Percentiles rank a stretch among this genome's conserved stretches.
These are phyloP conservation scores for Cavia porcellus DNA, from an alignment of 2,113 vertebrate species.

Conservation along the genomic window DNA sequence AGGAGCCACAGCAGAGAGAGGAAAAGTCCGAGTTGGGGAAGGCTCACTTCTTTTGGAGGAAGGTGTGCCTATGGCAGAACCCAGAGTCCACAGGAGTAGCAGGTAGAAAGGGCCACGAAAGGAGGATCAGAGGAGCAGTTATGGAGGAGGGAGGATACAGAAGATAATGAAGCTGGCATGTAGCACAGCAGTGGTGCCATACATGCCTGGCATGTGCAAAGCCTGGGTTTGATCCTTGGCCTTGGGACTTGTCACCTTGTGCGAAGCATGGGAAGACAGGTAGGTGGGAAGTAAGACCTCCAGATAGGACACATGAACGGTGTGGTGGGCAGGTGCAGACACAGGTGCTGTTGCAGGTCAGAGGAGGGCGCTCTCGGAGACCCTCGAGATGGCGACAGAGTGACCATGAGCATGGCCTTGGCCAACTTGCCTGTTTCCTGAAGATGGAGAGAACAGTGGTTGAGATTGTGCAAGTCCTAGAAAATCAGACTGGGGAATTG, in stretches of 20 bases:
- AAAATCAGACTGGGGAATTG: slow-evolving; percentile 47
- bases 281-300: not conserved
- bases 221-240: not conserved
- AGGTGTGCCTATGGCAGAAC: not conserved
- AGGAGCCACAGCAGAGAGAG: not conserved
- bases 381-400: not conserved
- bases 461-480: slow-evolving; percentile 59
- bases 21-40: not conserved
- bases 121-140: not conserved
- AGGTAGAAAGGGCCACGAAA: not conserved
- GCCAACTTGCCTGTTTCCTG: not conserved
- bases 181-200: not conserved
- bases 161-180: not conserved
- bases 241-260: not conserved
- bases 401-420: not conserved
- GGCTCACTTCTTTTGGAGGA: not conserved
- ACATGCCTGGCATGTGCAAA: not conserved
- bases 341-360: not conserved
- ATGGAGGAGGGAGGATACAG: not conserved
- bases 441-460: slow-evolving; percentile 32
- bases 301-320: not conserved
- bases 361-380: not conserved
- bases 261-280: not conserved
- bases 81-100: slow-evolving; percentile 33
- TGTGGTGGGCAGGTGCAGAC: not conserved